Evolutionary conservation across 2,888 invertebrate genomes (phyloP), one percentile per base, ranked within the genome.

Genomic region (Andrena trimmerana): DNA sequence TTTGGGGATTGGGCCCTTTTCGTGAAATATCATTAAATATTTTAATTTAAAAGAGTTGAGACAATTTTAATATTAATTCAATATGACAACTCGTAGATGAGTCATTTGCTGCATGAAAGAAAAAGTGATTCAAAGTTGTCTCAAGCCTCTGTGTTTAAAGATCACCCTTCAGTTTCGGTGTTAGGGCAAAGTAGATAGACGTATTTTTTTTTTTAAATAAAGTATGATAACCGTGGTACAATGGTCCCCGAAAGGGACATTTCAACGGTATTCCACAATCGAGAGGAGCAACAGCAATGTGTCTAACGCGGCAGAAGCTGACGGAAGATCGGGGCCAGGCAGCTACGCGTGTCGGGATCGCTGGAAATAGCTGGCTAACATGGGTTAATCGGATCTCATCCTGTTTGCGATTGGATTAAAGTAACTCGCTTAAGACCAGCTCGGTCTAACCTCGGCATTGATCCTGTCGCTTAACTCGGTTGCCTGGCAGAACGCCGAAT

Each of bases 371-470:
- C 88, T 70, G 79, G 84, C 80, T 90, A 89, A 88, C 88, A 78
- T 82, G 90, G 86, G 79, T 89, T 90, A 89, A 90, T 89, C 88
- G 87, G 84, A 89, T 89, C 88, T 77, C 84, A 85, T 89, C 88
- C 85, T 86, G 88, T 89, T 89, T 88, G 88, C 83, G 76, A 88
- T 89, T 89, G 86, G 86, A 89, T 89, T 89, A 89, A 88, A 88
- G 88, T 88, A 88, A 88, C 87, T 88, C 85, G 87, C 81, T 88
- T 88, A 88, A 88, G 87, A 87, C 83, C 81, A 50, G 74, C 78
- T 74, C 88, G 82, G 83, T 85, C 79, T 87, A 88, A 88, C 84
- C 87, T 84, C 87, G 82, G 78, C 89, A 88, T 88, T 88, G 88
- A 88, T 87, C 83, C 88, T 84, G 86, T 86, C 88, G 86, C 80